A percentile compares a stretch with the other conserved stretches of the same genome.
Evolutionary conservation across 2,888 invertebrate genomes (phyloP).

Genomic region (Tenthredo livida): DNA sequence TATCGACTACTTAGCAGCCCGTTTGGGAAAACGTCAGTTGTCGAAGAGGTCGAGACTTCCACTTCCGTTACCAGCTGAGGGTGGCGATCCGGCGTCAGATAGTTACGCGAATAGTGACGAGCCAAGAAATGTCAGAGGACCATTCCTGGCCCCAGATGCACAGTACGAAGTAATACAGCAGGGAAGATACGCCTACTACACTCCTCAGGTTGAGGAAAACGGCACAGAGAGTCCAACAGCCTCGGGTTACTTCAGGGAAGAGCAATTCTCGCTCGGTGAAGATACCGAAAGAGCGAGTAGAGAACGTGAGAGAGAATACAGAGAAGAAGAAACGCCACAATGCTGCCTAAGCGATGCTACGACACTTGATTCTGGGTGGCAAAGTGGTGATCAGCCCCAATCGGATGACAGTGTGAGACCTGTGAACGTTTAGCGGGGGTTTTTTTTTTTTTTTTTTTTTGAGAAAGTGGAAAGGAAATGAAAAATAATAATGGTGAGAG

Average conservation of each 20-base stretch:
- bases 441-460: background rate
- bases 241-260: slow-evolving; percentile 60
- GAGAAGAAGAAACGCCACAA: slow-evolving; percentile 77
- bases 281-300: slow-evolving; percentile 67
- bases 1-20: slow-evolving; percentile 82
- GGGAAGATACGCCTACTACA: slow-evolving; percentile 71
- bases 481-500: slow-evolving; percentile 13
- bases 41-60: slow-evolving; percentile 81
- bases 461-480: background rate
- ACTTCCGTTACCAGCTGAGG: slow-evolving; percentile 69
- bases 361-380: slow-evolving; percentile 86
- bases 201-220: slow-evolving; percentile 69
- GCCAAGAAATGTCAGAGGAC: slow-evolving; percentile 74
- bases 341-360: slow-evolving; percentile 82
- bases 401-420: slow-evolving; percentile 72
- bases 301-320: slow-evolving; percentile 77
- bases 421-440: slow-evolving; percentile 70
- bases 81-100: slow-evolving; percentile 65
- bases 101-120: slow-evolving; percentile 70
- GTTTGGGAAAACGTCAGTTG: slow-evolving; percentile 81
- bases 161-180: slow-evolving; percentile 83
- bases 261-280: slow-evolving; percentile 62
- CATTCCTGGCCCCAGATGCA: slow-evolving; percentile 82
- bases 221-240: slow-evolving; percentile 65
- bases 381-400: slow-evolving; percentile 80